Evolutionary conservation across 2,113 vertebrate genomes (phyloP).

Genomic region (Uria lomvia): DNA sequence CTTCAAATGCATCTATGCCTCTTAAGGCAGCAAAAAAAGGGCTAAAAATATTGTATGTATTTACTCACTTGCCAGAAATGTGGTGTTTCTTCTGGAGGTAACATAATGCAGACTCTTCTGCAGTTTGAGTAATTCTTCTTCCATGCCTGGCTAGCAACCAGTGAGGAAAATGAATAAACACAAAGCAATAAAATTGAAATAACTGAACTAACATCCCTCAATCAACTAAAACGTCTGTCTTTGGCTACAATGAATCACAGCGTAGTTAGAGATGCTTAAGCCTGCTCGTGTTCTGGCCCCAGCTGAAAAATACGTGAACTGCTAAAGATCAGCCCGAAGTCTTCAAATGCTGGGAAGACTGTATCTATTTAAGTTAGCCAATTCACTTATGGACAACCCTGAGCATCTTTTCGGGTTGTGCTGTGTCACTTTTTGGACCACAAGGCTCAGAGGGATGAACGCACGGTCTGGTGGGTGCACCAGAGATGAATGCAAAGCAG

Average conservation of each 20-base stretch:
- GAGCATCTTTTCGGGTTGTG: background rate
- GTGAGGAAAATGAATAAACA: background rate
- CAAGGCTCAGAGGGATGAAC: background rate
- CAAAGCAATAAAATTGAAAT: background rate
- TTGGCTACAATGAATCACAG: background rate
- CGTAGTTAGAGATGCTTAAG: background rate
- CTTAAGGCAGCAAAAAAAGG: background rate
- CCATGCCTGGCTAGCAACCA: background rate
- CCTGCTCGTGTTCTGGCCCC: background rate
- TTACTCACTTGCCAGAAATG: background rate
- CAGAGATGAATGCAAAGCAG: background rate
- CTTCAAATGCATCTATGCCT: background rate
- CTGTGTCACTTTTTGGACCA: background rate
- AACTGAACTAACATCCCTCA: background rate
- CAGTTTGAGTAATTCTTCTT: background rate
- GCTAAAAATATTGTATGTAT: background rate
- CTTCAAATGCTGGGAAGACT: background rate
- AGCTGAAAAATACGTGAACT: background rate
- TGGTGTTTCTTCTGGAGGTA: background rate
- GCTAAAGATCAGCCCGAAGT: background rate
- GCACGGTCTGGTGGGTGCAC: background rate
- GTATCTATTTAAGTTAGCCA: background rate
- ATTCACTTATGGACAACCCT: background rate
- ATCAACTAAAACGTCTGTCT: background rate
- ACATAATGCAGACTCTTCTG: background rate